Evolutionary conservation across 2,113 vertebrate species (phyloP).

Genomic region (Passer domesticus): DNA sequence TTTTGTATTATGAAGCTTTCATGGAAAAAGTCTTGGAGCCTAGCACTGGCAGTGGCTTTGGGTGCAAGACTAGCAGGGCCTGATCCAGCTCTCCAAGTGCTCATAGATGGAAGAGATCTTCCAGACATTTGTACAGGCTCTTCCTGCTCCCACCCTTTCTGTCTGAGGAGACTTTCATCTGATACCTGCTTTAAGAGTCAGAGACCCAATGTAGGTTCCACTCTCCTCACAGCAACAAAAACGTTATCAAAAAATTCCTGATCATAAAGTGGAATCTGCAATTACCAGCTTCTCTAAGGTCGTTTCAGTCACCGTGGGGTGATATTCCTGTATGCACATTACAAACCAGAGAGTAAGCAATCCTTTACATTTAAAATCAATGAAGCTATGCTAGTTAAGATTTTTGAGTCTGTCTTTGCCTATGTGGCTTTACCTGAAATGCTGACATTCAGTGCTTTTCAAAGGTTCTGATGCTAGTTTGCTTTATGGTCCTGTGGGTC

Average conservation of each 20-base stretch:
- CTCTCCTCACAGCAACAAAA: background rate
- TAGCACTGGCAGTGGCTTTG: background rate
- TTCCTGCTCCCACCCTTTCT: background rate
- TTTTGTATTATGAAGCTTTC: background rate
- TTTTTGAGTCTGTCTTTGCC: background rate
- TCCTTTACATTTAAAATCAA: background rate
- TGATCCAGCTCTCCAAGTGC: background rate
- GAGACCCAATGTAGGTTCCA: background rate
- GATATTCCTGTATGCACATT: background rate
- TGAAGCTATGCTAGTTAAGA: background rate
- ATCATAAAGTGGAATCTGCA: background rate
- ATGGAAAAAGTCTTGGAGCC: background rate
- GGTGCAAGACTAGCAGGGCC: background rate
- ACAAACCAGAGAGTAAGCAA: background rate
- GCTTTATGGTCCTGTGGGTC: background rate
- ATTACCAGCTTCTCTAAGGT: background rate
- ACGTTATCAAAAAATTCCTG: background rate
- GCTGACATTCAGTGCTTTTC: background rate
- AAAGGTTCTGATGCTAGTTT: background rate
- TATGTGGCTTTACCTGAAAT: background rate
- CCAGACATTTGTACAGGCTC: background rate
- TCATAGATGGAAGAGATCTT: background rate
- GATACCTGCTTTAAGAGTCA: background rate
- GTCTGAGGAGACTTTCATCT: background rate
- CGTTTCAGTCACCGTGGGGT: rapidly evolving